These are phyloP conservation scores for Lepus townsendii DNA, from an alignment of 2,797 vertebrate genomes.

Conservation along the genomic window DNA sequence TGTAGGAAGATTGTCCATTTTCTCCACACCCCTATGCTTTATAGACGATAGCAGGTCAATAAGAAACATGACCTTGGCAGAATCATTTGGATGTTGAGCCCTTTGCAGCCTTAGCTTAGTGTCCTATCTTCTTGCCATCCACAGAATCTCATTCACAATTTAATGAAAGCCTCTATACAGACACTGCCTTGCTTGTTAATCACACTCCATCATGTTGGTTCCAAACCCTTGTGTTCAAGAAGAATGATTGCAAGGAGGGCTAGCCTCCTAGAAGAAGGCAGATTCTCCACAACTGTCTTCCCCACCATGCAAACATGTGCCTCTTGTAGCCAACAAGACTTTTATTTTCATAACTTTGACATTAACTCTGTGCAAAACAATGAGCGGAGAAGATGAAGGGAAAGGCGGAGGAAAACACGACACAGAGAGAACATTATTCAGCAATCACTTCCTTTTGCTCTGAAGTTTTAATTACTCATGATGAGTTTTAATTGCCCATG, in stretches of 20 bases:
- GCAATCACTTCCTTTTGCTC: slow-evolving; percentile 60
- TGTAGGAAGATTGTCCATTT: background rate
- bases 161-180: slow-evolving; percentile 43
- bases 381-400: slow-evolving; percentile 49
- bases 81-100: background rate
- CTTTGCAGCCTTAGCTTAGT: background rate
- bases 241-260: background rate
- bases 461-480: slow-evolving; percentile 67
- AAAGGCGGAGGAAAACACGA: background rate
- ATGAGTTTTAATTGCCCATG: slow-evolving; percentile 61
- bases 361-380: slow-evolving; percentile 44
- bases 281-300: background rate
- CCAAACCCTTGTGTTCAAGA: slow-evolving; percentile 39
- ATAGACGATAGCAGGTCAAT: background rate
- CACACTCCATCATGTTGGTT: background rate
- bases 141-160: slow-evolving; percentile 24
- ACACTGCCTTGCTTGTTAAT: slow-evolving; percentile 41
- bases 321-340: slow-evolving; percentile 32
- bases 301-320: slow-evolving; percentile 11
- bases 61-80: background rate
- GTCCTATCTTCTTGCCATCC: slow-evolving; percentile 1
- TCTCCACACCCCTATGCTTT: background rate
- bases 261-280: slow-evolving; percentile 23
- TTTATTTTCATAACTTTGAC: slow-evolving; percentile 72
- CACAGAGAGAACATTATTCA: slow-evolving; percentile 68